These are phyloP conservation scores for Ornithoptera alexandrae DNA, from an alignment of 2,888 invertebrate genomes.

Conservation along the genomic window DNA sequence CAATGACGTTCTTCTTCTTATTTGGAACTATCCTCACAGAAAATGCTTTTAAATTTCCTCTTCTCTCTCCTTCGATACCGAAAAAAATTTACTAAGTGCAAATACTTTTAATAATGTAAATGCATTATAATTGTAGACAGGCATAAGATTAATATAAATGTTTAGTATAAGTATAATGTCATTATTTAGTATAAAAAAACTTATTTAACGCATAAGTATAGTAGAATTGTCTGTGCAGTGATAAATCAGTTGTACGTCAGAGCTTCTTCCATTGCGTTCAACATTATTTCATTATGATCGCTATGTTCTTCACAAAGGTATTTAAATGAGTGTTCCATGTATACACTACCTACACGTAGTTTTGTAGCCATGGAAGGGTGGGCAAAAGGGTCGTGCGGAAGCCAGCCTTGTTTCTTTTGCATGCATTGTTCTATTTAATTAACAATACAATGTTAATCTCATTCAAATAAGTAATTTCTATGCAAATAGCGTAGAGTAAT, in stretches of 20 bases:
- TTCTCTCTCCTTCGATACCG: too few relatives aligned
- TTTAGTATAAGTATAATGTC: too few relatives aligned
- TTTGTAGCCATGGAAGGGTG: constrained; percentile 38
- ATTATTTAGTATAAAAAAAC: constrained; percentile 21
- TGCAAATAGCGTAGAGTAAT: constrained; percentile 40
- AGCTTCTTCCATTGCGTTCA: constrained; percentile 35
- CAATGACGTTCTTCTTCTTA: too few relatives aligned
- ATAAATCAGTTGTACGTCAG: constrained; percentile 38
- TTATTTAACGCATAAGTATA: constrained; percentile 25
- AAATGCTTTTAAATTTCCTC: too few relatives aligned
- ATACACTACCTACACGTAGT: constrained; percentile 35
- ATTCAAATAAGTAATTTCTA: constrained; percentile 41
- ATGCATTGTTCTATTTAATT: constrained; percentile 38
- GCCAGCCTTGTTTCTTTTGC: constrained; percentile 42
- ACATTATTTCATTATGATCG: constrained; percentile 40
- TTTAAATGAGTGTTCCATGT: constrained; percentile 39
- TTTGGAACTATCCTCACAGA: too few relatives aligned
- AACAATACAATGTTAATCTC: constrained; percentile 40
- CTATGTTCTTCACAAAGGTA: constrained; percentile 40
- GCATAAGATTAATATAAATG: constrained; percentile 26
- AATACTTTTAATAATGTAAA: too few relatives aligned
- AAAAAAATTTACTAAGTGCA: too few relatives aligned
- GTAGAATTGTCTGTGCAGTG: constrained; percentile 33
- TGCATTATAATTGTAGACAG: constrained; percentile 5
- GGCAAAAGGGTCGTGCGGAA: constrained; percentile 40